Percentiles rank a stretch among this genome's conserved stretches.
Evolutionary conservation across 1,140 invertebrate species (phyloP).

Genomic region (Mycetomoellerius zeteki): DNA sequence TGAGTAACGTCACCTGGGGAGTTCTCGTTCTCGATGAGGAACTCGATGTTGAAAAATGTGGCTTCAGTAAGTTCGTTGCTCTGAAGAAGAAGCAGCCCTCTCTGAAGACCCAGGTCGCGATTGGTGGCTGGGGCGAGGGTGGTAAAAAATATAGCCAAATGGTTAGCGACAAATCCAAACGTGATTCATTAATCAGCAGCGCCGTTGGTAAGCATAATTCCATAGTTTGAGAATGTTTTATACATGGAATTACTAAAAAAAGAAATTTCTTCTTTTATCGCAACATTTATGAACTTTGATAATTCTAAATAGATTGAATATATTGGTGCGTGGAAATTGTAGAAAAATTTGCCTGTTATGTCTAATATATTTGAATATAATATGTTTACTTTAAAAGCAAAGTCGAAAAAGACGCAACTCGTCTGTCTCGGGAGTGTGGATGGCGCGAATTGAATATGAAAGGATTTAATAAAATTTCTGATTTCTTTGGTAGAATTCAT

Average conservation of each 20-base stretch:
- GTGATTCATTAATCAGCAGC: constrained; percentile 92
- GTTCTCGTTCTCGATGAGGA: constrained; percentile 94
- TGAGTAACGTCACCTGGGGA: constrained; percentile 92
- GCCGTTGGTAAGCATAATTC: constrained; percentile 89
- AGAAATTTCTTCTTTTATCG: background rate
- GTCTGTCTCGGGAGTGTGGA: background rate
- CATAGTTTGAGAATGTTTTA: constrained; percentile 18
- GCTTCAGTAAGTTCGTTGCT: constrained; percentile 94
- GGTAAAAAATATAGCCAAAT: constrained; percentile 94
- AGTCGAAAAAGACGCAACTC: background rate
- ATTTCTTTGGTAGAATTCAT: constrained; percentile 88
- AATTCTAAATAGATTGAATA: background rate
- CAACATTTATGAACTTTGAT: background rate
- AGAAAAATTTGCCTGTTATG: background rate
- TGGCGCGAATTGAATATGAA: background rate
- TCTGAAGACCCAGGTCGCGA: constrained; percentile 93
- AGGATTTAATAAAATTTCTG: background rate
- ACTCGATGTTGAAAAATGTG: constrained; percentile 92
- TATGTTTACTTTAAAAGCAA: background rate
- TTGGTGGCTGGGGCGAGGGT: constrained; percentile 96
- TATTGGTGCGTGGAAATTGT: background rate
- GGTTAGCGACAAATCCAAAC: constrained; percentile 90
- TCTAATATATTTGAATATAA: constrained; percentile 6
- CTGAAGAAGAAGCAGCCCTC: constrained; percentile 91
- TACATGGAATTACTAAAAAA: background rate